Evolutionary conservation across 2,113 vertebrate species (phyloP).

Genomic region (Coracopsis vasa): DNA sequence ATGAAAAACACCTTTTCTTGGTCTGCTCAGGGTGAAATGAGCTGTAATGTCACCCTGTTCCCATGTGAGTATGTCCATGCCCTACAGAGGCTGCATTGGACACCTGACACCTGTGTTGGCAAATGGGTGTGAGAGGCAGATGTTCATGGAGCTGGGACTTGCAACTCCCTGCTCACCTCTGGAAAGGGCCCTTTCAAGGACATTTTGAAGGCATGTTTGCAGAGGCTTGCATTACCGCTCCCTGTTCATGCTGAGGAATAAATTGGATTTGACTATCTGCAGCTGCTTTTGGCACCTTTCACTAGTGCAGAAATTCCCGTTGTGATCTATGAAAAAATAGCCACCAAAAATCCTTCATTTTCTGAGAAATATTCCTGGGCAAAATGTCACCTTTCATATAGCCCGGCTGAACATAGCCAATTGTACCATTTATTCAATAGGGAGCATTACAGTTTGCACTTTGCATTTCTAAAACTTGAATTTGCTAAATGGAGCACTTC

Average conservation of each 20-base stretch:
- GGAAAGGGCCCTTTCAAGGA: background rate
- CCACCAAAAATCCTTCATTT: background rate
- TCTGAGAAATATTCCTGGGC: background rate
- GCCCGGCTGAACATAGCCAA: background rate
- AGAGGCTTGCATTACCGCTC: constrained; percentile 4
- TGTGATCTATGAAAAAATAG: background rate
- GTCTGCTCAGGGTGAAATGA: background rate
- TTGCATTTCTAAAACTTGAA: constrained; percentile 12
- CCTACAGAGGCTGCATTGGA: background rate
- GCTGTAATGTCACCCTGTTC: background rate
- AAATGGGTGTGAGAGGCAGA: background rate
- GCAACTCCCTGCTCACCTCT: background rate
- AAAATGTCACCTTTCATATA: background rate
- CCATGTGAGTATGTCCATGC: background rate
- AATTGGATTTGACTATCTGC: constrained; percentile 43
- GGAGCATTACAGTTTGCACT: background rate
- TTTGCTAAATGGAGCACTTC: constrained; percentile 49
- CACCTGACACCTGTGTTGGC: background rate
- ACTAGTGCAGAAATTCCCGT: background rate
- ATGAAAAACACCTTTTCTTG: background rate
- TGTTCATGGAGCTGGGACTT: background rate
- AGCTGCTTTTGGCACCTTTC: constrained; percentile 56
- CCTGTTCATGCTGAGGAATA: constrained; percentile 26
- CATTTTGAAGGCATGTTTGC: background rate
- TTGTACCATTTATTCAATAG: background rate